Conservation (phyloP, 2,888 invertebrate species). For the Acleris cristana region DNA sequence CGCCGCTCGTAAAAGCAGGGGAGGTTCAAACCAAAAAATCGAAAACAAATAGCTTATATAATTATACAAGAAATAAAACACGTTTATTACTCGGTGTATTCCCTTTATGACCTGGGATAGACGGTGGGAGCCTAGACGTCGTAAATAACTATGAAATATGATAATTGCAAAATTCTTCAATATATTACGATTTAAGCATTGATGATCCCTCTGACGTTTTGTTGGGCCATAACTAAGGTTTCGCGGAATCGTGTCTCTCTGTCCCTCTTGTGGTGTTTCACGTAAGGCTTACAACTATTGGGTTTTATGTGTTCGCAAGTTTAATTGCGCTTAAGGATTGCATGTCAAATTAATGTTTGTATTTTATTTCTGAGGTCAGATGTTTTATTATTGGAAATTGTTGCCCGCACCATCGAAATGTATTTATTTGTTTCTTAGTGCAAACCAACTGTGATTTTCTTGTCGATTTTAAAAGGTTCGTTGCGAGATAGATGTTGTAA, state of each 20-base stretch:
- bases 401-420: neutral
- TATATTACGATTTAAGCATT: constrained; percentile 83
- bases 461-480: too few relatives aligned
- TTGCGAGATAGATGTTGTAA: too few relatives aligned
- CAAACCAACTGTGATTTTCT: too few relatives aligned
- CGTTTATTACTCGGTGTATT: constrained; percentile 31
- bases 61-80: constrained; percentile 76
- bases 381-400: constrained; percentile 1
- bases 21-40: constrained; percentile 46
- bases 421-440: too few relatives aligned
- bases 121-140: constrained; percentile 78
- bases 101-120: constrained; percentile 77
- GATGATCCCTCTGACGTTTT: constrained; percentile 81
- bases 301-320: constrained; percentile 57
- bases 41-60: constrained; percentile 69
- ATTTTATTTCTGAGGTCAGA: constrained; percentile 6
- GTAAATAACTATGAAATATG: constrained; percentile 83
- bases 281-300: constrained; percentile 43
- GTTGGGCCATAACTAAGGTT: constrained; percentile 75
- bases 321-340: constrained; percentile 52
- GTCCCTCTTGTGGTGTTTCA: constrained; percentile 38
- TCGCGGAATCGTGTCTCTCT: constrained; percentile 62
- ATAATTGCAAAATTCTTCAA: constrained; percentile 84
- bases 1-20: constrained; percentile 27
- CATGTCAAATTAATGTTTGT: constrained; percentile 44